Conservation (phyloP, 1,140 invertebrate genomes). For the Atopsyche davidsoni region DNA sequence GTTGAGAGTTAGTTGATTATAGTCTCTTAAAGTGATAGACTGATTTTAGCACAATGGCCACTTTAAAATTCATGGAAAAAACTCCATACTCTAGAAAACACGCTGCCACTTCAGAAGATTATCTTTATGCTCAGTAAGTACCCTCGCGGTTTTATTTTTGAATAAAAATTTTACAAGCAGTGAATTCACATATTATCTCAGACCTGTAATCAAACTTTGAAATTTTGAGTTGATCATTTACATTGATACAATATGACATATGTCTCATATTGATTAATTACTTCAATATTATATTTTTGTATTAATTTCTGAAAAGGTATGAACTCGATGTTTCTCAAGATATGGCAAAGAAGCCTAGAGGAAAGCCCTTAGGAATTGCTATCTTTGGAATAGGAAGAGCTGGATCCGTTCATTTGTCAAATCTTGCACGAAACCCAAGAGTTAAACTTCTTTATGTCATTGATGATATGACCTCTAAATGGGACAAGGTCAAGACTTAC, state of each 20-base stretch:
- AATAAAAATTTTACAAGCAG: slow-evolving; percentile 1
- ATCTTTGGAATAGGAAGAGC: slow-evolving; percentile 57
- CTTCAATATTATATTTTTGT: neutral
- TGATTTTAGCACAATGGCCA: slow-evolving; percentile 22
- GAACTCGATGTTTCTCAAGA: slow-evolving; percentile 17
- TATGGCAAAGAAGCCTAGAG: slow-evolving; percentile 15
- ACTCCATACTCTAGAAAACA: slow-evolving; percentile 23
- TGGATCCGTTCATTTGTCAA: slow-evolving; percentile 57
- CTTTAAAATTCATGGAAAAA: slow-evolving; percentile 19
- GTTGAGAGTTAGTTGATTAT: no score
- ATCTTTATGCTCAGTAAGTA: slow-evolving; percentile 27
- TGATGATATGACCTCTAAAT: slow-evolving; percentile 48
- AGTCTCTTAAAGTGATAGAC: slow-evolving; percentile 18
- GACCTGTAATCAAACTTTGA: no score
- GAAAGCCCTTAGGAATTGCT: slow-evolving; percentile 40
- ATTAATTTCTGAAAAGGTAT: slow-evolving; percentile 23
- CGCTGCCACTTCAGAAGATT: slow-evolving; percentile 18
- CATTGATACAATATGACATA: neutral
- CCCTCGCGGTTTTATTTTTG: neutral
- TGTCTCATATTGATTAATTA: neutral
- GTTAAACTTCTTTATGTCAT: slow-evolving; percentile 55
- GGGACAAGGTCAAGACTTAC: slow-evolving; percentile 43
- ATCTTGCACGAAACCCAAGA: slow-evolving; percentile 49
- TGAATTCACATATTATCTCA: neutral
- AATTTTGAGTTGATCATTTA: neutral